These are phyloP conservation scores for Gryllus longicercus DNA, from an alignment of 2,888 invertebrate species.

Conservation along the genomic window DNA sequence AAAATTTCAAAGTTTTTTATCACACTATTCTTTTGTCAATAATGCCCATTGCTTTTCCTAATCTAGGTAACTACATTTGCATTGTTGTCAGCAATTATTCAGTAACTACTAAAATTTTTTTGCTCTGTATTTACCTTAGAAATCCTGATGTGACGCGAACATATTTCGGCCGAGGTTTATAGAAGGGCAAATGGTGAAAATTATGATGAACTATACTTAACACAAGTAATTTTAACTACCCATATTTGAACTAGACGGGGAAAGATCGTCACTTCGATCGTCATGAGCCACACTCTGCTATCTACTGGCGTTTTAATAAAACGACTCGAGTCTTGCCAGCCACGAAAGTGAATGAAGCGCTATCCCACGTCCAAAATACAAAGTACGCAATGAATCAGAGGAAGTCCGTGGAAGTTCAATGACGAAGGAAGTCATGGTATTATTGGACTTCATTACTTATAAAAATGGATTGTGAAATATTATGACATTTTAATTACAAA, in stretches of 20 bases:
- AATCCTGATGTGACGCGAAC: neutral
- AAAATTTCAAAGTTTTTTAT: neutral
- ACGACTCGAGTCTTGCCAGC: neutral
- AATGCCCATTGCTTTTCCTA: neutral
- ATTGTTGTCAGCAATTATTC: neutral
- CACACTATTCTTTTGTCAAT: neutral
- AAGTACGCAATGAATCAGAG: neutral
- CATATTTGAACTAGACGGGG: slow-evolving; percentile 1
- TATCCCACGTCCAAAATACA: neutral
- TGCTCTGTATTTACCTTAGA: neutral
- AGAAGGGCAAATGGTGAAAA: neutral
- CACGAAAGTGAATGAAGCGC: neutral
- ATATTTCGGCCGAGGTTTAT: neutral
- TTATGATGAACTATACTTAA: neutral
- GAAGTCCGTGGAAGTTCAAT: slow-evolving; percentile 11
- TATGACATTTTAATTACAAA: too few relatives aligned
- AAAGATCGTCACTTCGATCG: slow-evolving; percentile 17
- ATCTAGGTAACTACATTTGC: neutral
- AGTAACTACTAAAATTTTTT: neutral
- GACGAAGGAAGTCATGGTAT: slow-evolving; percentile 8
- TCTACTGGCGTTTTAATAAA: neutral
- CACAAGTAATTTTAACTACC: neutral
- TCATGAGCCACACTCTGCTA: neutral
- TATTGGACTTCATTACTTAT: neutral
- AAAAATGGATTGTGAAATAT: too few relatives aligned